A percentile compares a stretch with the other conserved stretches of the same genome.
These are phyloP conservation scores for Eulemur albifrons DNA, from an alignment of 2,797 vertebrate genomes.

Conservation along the genomic window DNA sequence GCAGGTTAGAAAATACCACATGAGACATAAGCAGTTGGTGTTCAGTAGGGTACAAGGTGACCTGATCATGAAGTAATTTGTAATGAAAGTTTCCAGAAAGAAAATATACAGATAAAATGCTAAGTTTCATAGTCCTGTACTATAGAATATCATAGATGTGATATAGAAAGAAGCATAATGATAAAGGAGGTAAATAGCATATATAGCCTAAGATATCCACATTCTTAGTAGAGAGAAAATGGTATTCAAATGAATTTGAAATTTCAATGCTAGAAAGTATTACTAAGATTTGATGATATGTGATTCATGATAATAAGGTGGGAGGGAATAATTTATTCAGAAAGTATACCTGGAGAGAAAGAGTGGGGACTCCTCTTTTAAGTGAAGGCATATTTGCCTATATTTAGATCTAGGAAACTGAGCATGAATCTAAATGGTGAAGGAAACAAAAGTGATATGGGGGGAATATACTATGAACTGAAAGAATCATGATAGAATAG, in stretches of 20 bases:
- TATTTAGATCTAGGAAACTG: not conserved
- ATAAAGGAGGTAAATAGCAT: not conserved
- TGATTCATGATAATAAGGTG: not conserved
- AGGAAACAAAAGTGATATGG: not conserved
- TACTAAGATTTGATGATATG: not conserved
- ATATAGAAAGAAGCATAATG: not conserved
- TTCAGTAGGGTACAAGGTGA: not conserved
- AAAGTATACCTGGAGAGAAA: not conserved
- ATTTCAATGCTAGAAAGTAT: not conserved
- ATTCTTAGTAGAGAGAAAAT: not conserved
- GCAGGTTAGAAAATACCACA: not conserved
- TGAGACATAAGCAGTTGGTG: not conserved
- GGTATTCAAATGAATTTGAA: not conserved
- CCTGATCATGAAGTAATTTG: not conserved
- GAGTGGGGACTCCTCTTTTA: not conserved
- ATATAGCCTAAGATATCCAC: not conserved
- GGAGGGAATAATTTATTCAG: not conserved
- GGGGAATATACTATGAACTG: not conserved
- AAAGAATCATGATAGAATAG: not conserved
- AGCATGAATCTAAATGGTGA: not conserved
- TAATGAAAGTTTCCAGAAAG: not conserved
- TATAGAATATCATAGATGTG: not conserved
- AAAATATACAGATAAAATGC: not conserved
- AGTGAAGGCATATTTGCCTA: not conserved
- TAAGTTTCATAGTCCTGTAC: not conserved